Conservation (phyloP, 2,113 vertebrate species). For the Bufo bufo region DNA sequence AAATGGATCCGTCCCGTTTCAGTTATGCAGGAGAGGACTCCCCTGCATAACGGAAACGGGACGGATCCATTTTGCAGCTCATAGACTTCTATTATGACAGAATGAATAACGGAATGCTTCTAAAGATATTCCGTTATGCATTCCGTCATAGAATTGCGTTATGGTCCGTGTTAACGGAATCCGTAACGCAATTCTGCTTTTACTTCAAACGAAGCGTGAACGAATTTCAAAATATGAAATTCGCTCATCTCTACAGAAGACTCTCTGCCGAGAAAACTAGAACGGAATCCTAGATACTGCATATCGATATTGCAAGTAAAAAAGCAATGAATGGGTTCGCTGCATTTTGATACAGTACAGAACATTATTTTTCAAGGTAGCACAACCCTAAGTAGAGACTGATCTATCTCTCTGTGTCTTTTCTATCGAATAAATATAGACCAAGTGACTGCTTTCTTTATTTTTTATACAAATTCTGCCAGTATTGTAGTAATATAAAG, state of each 20-base stretch:
- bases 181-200: too few species aligned
- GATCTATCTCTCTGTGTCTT: neutral
- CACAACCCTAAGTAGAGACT: neutral
- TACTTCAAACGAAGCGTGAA: too few species aligned
- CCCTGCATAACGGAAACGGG: too few species aligned
- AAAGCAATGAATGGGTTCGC: neutral
- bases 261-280: neutral
- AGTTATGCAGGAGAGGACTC: too few species aligned
- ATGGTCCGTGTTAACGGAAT: too few species aligned
- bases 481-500: neutral
- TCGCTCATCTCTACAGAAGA: neutral
- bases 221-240: too few species aligned
- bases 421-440: neutral
- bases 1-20: too few species aligned
- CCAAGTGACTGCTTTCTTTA: neutral
- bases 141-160: too few species aligned
- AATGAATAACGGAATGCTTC: too few species aligned
- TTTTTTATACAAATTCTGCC: neutral
- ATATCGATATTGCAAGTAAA: neutral
- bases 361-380: neutral
- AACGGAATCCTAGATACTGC: neutral
- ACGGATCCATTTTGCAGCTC: too few species aligned
- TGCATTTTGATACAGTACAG: neutral
- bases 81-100: too few species aligned
- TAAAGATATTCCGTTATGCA: too few species aligned